Percentiles rank a stretch among this genome's conserved stretches.
Conservation (phyloP, 2,888 invertebrate genomes). For the Siphlonurus alternatus region DNA sequence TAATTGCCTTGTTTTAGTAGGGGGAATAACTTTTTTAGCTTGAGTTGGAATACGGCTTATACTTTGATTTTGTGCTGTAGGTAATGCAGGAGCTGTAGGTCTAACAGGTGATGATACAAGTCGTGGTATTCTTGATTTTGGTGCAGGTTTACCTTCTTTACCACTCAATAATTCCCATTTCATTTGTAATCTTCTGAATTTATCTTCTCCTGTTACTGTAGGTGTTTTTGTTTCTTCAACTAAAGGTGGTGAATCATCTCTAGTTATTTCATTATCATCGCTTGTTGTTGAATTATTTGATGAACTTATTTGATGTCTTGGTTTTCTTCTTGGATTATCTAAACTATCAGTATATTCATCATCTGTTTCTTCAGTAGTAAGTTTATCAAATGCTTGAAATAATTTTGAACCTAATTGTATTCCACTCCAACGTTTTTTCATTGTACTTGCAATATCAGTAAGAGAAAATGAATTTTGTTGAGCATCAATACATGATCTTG, state of each 20-base stretch:
- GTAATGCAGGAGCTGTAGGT: constrained; percentile 15
- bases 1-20: background rate
- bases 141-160: constrained; percentile 15
- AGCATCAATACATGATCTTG: constrained; percentile 52
- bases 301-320: constrained; percentile 18
- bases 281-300: constrained; percentile 14
- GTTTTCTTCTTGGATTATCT: constrained; percentile 25
- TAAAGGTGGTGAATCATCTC: constrained; percentile 6
- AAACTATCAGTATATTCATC: constrained; percentile 58
- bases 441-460: constrained; percentile 26
- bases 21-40: no score
- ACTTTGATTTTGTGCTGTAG: background rate
- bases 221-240: background rate
- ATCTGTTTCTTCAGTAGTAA: constrained; percentile 45
- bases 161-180: constrained; percentile 24
- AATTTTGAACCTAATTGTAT: constrained; percentile 51
- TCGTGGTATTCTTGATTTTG: constrained; percentile 18
- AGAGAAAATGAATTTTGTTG: constrained; percentile 21
- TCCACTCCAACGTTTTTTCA: constrained; percentile 55
- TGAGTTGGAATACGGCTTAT: background rate
- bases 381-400: constrained; percentile 52
- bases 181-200: constrained; percentile 22
- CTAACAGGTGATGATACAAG: constrained; percentile 17
- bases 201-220: constrained; percentile 17
- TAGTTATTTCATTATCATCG: constrained; percentile 22